Conservation (phyloP, 2,113 vertebrate genomes). For the Shinisaurus crocodilurus region DNA sequence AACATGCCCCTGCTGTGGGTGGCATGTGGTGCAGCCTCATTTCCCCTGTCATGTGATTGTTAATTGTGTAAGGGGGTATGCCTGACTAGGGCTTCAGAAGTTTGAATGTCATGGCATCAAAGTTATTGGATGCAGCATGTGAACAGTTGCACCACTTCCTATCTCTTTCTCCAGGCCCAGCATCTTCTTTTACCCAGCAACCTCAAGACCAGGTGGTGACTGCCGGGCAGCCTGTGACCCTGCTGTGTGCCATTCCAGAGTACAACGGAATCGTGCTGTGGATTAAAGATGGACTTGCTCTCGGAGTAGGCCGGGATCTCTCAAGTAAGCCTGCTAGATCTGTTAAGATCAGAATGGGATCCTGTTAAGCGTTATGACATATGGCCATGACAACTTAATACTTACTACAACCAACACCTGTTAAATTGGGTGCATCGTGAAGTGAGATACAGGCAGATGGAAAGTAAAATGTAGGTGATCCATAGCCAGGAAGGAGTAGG, state of each 20-base stretch:
- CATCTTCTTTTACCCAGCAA: constrained; percentile 92
- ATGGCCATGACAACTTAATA: not conserved
- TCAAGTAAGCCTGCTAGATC: constrained; percentile 80
- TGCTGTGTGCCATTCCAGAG: constrained; percentile 91
- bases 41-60: not conserved
- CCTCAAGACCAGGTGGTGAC: constrained; percentile 97
- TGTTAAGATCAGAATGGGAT: no score
- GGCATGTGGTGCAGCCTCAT: not conserved
- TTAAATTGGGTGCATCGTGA: no score
- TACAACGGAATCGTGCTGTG: constrained; percentile 96
- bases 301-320: constrained; percentile 94
- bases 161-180: constrained; percentile 76
- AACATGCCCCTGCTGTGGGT: not conserved
- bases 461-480: not conserved
- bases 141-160: rapidly evolving
- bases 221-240: constrained; percentile 91
- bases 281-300: constrained; percentile 95
- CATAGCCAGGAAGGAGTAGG: not conserved
- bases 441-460: not conserved
- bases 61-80: not conserved
- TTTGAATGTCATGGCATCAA: rapidly evolving
- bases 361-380: not conserved
- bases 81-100: not conserved
- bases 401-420: not conserved
- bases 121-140: not conserved